These are phyloP conservation scores for Itoplectis maculator DNA, from an alignment of 2,888 invertebrate species.

Conservation along the genomic window DNA sequence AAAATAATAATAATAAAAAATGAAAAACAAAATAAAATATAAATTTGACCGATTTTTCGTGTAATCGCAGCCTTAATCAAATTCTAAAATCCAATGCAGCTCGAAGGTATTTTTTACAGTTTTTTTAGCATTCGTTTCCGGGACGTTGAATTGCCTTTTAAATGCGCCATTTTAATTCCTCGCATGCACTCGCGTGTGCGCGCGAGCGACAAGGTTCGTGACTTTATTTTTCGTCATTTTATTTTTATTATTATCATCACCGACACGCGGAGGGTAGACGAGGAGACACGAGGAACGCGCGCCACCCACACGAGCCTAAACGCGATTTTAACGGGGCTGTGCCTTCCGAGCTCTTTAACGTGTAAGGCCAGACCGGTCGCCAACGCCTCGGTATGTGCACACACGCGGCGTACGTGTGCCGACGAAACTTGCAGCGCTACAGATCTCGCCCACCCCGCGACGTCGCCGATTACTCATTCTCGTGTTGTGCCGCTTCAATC, in stretches of 20 bases:
- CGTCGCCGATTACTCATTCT: neutral
- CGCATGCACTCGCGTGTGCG: slow-evolving; percentile 17
- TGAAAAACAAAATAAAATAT: too few relatives aligned
- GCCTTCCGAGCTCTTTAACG: slow-evolving; percentile 56
- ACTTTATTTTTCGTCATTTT: slow-evolving; percentile 23
- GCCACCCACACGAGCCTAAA: slow-evolving; percentile 36
- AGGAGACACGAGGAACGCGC: slow-evolving; percentile 7
- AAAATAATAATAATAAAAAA: too few relatives aligned
- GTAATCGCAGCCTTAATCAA: too few relatives aligned
- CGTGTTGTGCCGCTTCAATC: neutral
- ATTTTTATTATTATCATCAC: slow-evolving; percentile 1
- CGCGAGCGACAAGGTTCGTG: slow-evolving; percentile 23
- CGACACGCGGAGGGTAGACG: neutral
- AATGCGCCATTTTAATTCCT: slow-evolving; percentile 11
- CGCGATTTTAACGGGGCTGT: slow-evolving; percentile 20
- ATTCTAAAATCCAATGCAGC: too few relatives aligned
- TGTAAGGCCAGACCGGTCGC: slow-evolving; percentile 75
- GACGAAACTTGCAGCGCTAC: slow-evolving; percentile 25
- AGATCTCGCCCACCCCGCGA: slow-evolving; percentile 34
- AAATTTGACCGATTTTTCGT: too few relatives aligned
- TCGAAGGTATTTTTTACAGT: neutral
- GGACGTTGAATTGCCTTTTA: neutral
- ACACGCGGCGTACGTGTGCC: neutral
- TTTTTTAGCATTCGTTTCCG: neutral
- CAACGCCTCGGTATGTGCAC: slow-evolving; percentile 68